Conservation (phyloP, 2,797 vertebrate species). For the Morelia viridis region DNA sequence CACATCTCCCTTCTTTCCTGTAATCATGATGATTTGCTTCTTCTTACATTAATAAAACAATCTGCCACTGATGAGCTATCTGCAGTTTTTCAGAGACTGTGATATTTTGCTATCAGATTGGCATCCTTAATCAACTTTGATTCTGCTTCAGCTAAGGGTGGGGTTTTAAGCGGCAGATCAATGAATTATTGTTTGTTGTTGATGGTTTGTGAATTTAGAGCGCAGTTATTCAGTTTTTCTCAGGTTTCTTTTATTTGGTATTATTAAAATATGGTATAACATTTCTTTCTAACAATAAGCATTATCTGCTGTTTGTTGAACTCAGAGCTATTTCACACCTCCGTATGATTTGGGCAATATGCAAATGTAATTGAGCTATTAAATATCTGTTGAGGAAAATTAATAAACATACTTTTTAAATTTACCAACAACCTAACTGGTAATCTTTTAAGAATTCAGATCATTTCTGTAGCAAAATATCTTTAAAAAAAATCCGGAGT, state of each 20-base stretch:
- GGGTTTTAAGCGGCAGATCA: background rate
- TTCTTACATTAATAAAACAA: background rate
- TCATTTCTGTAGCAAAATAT: background rate
- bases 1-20: background rate
- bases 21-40: background rate
- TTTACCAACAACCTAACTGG: background rate
- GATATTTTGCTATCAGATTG: background rate
- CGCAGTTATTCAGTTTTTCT: background rate
- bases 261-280: slow-evolving; percentile 9
- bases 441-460: background rate
- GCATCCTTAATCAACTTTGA: background rate
- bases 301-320: background rate
- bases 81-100: background rate
- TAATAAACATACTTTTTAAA: background rate
- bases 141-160: background rate
- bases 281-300: background rate
- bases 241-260: background rate
- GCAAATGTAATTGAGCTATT: background rate
- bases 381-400: background rate
- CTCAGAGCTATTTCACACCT: background rate
- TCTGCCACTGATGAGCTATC: background rate
- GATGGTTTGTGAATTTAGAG: background rate
- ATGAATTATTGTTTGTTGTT: background rate
- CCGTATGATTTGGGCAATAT: background rate
- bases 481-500: background rate